A percentile compares a stretch with the other conserved stretches of the same genome.
These are phyloP conservation scores for Melieria omissa DNA, from an alignment of 2,888 invertebrate genomes.

Conservation along the genomic window DNA sequence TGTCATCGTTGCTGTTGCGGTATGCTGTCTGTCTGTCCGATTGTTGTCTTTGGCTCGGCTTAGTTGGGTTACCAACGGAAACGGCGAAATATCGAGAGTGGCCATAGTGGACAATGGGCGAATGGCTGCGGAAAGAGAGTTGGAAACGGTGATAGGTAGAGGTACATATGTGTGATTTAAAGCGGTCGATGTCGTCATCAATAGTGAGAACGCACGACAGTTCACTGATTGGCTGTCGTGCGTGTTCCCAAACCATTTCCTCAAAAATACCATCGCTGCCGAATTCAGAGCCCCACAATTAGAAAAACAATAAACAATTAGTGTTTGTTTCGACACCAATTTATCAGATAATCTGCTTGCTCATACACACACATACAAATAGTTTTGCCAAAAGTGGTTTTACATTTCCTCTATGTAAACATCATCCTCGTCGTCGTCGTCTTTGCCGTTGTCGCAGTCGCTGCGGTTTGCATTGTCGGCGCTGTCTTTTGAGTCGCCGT, in stretches of 20 bases:
- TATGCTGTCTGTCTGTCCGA: neutral
- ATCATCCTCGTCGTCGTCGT: constrained; percentile 53
- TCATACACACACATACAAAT: neutral
- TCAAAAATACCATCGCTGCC: neutral
- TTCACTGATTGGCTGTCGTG: neutral
- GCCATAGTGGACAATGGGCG: neutral
- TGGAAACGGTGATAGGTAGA: constrained; percentile 10
- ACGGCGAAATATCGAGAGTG: neutral
- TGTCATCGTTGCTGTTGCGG: neutral
- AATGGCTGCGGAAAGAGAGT: constrained; percentile 8
- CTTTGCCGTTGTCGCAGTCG: constrained; percentile 46
- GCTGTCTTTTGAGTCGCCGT: too few species aligned
- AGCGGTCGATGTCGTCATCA: constrained; percentile 29
- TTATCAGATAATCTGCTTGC: neutral
- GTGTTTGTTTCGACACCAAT: neutral
- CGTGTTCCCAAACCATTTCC: neutral
- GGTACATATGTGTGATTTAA: constrained; percentile 8
- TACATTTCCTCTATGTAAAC: constrained; percentile 61
- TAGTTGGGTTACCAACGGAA: neutral
- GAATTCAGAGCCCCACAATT: too few species aligned
- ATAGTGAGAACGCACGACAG: neutral
- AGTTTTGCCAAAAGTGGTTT: neutral
- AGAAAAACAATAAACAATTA: constrained; percentile 2
- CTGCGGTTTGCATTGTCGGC: neutral
- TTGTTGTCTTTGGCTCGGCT: neutral